Evolutionary conservation across 2,888 invertebrate genomes (phyloP).

Genomic region (Drosophila subsilvestris): DNA sequence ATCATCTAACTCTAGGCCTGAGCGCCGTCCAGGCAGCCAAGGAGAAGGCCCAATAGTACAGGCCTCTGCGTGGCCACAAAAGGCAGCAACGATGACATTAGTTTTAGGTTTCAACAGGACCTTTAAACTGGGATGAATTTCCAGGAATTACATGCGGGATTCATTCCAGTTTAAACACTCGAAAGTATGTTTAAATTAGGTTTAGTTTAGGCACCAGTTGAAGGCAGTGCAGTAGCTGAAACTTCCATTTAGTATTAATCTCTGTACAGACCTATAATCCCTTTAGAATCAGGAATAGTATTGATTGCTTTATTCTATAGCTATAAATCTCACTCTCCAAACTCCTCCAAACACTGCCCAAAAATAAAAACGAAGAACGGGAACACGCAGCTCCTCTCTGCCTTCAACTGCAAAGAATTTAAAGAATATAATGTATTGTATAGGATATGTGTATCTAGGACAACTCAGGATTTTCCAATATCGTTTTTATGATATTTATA

Average conservation of each 20-base stretch:
- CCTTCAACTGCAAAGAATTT: constrained; percentile 10
- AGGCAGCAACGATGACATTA: constrained; percentile 67
- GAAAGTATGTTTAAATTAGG: constrained; percentile 14
- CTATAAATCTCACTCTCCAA: not conserved
- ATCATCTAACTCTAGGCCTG: constrained; percentile 86
- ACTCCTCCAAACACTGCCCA: constrained; percentile 27
- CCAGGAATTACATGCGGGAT: not conserved
- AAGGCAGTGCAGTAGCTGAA: constrained; percentile 1
- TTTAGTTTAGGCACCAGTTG: constrained; percentile 22
- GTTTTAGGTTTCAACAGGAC: constrained; percentile 11
- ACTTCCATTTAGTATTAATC: constrained; percentile 14
- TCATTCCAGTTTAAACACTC: constrained; percentile 24
- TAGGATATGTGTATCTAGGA: constrained; percentile 44
- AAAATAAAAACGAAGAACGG: constrained; percentile 1
- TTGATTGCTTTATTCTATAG: not conserved
- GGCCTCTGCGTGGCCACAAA: constrained; percentile 54
- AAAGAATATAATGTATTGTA: constrained; percentile 4
- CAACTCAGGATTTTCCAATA: constrained; percentile 71
- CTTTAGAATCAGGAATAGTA: constrained; percentile 15
- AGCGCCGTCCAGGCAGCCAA: constrained; percentile 80
- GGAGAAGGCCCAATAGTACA: constrained; percentile 83
- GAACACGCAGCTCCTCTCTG: not conserved
- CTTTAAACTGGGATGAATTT: constrained; percentile 34
- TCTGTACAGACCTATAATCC: not conserved
- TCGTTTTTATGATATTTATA: constrained; percentile 51